Evolutionary conservation across 2,888 invertebrate species (phyloP).

Genomic region (Cheilosia vulpina): DNA sequence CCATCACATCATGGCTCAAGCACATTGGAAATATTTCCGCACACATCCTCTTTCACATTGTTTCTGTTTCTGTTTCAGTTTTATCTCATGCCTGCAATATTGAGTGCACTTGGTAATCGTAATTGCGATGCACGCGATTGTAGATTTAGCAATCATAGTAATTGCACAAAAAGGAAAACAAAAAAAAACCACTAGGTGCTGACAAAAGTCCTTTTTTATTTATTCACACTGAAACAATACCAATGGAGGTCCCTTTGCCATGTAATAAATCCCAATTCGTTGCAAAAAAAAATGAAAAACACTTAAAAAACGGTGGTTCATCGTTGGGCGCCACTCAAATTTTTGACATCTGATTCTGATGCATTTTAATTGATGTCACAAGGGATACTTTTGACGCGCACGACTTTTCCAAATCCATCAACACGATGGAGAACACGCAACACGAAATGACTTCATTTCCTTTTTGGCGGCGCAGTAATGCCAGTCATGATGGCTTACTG

Average conservation of each 20-base stretch:
- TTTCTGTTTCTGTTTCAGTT: background rate
- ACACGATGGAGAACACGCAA: background rate
- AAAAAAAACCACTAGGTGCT: background rate
- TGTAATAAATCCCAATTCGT: constrained; percentile 39
- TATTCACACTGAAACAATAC: constrained; percentile 46
- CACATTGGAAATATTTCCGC: constrained; percentile 34
- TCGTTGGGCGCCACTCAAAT: constrained; percentile 49
- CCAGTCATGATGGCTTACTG: constrained; percentile 26
- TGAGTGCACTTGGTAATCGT: constrained; percentile 61
- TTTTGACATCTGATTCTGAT: constrained; percentile 22
- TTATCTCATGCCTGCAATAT: constrained; percentile 25
- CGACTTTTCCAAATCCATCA: constrained; percentile 24
- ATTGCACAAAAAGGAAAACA: constrained; percentile 19
- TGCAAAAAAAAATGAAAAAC: background rate
- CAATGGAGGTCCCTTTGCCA: constrained; percentile 8
- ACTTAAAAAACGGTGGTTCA: background rate
- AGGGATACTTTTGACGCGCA: background rate
- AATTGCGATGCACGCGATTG: constrained; percentile 40
- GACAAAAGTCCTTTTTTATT: constrained; percentile 26
- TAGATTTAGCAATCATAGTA: constrained; percentile 53
- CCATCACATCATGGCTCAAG: constrained; percentile 4
- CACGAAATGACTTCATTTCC: constrained; percentile 16
- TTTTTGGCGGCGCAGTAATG: background rate
- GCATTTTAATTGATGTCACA: constrained; percentile 20
- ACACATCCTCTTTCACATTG: constrained; percentile 20